These are phyloP conservation scores for Drosophila kanapiae DNA, from an alignment of 1,140 invertebrate genomes.

Conservation along the genomic window DNA sequence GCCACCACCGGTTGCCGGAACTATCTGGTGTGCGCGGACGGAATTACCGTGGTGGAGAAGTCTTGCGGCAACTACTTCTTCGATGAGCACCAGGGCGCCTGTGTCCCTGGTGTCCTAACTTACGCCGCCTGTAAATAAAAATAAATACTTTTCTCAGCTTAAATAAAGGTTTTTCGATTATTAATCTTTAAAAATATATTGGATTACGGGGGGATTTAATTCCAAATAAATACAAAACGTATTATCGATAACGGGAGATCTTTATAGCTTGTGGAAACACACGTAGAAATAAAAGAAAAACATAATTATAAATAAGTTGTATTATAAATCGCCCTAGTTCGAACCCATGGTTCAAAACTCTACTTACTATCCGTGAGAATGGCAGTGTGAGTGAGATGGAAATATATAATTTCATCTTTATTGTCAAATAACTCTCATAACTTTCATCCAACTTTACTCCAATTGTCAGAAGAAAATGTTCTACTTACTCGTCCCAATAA, in stretches of 20 bases:
- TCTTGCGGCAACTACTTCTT: constrained; percentile 66
- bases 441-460: background rate
- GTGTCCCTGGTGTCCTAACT: constrained; percentile 28
- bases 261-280: background rate
- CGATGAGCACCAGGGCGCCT: constrained; percentile 44
- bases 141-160: background rate
- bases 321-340: background rate
- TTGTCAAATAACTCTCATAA: background rate
- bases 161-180: background rate
- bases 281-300: background rate
- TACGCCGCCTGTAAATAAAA: constrained; percentile 31
- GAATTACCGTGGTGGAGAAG: constrained; percentile 40
- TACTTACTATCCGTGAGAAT: background rate
- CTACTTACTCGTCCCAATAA: no score
- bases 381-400: background rate
- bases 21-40: constrained; percentile 58
- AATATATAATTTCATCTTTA: background rate
- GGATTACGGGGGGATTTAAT: no score
- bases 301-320: no score
- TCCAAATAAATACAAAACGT: background rate
- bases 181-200: background rate
- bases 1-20: constrained; percentile 54
- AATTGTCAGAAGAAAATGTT: background rate
- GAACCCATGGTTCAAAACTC: background rate
- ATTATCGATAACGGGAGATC: no score